phyloP scores from a whole-genome alignment of 2,888 invertebrate genomes.

The Tenthredo amoena region DNA sequence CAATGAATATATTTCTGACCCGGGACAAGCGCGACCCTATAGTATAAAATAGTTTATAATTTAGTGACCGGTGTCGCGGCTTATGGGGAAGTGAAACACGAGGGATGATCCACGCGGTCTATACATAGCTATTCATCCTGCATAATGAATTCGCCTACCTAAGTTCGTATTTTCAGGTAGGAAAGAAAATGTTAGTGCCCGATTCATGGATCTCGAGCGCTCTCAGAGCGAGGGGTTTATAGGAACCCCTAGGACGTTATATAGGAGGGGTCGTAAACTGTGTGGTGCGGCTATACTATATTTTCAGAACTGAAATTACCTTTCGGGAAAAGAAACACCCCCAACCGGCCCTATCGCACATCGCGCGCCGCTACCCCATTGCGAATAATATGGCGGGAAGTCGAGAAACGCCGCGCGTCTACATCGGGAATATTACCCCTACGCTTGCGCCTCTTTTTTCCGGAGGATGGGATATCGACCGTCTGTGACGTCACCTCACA shows the following conservation, averaged over 20 bases:
- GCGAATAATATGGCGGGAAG: slow-evolving; percentile 75
- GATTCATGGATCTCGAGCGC: slow-evolving; percentile 28
- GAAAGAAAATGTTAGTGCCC: background rate
- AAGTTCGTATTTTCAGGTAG: background rate
- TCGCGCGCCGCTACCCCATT: slow-evolving; percentile 74
- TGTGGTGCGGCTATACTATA: background rate
- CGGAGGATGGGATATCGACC: slow-evolving; percentile 69
- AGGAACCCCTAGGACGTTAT: background rate
- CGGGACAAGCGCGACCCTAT: background rate
- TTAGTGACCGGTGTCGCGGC: background rate
- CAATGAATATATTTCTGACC: slow-evolving; percentile 1
- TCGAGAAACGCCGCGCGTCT: slow-evolving; percentile 51
- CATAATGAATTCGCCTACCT: background rate
- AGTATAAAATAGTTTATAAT: background rate
- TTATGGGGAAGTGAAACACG: slow-evolving; percentile 54
- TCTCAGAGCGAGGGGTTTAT: background rate
- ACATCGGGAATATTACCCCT: slow-evolving; percentile 52
- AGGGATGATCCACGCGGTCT: slow-evolving; percentile 70
- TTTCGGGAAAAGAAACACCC: slow-evolving; percentile 86
- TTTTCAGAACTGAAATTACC: slow-evolving; percentile 75
- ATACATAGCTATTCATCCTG: background rate
- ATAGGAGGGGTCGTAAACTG: slow-evolving; percentile 26
- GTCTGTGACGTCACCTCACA: slow-evolving; percentile 72
- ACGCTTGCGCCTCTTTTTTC: slow-evolving; percentile 60
- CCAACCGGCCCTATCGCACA: slow-evolving; percentile 87